These are phyloP conservation scores for Ornithoptera priamus DNA, from an alignment of 2,888 invertebrate species.

Conservation along the genomic window DNA sequence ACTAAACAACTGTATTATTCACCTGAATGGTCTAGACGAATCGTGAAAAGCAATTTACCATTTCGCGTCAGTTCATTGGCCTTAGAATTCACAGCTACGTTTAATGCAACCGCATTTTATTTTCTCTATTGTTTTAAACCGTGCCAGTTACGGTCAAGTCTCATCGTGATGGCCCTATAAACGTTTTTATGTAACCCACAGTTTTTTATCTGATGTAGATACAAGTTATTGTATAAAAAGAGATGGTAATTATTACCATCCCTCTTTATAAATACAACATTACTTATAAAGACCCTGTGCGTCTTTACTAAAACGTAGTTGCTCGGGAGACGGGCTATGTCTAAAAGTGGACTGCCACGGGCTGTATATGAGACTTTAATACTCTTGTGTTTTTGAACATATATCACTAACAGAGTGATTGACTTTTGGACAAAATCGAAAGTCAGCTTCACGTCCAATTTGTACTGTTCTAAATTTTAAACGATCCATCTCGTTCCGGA, in stretches of 20 bases:
- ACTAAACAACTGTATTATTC: background rate
- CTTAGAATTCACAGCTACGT: slow-evolving; percentile 14
- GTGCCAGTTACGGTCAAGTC: background rate
- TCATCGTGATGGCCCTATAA: background rate
- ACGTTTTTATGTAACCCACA: background rate
- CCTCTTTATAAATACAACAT: background rate
- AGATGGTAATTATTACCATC: background rate
- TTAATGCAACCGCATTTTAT: background rate
- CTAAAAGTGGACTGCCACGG: too few relatives aligned
- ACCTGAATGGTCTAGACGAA: slow-evolving; percentile 9
- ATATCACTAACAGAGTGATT: background rate
- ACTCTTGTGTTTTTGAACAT: background rate
- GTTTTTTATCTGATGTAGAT: background rate
- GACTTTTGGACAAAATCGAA: background rate
- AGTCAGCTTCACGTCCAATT: background rate
- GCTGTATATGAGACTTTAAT: too few relatives aligned
- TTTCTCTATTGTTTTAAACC: slow-evolving; percentile 8
- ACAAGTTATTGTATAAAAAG: background rate
- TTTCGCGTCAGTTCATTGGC: slow-evolving; percentile 15
- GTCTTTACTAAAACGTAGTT: background rate
- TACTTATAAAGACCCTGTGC: background rate
- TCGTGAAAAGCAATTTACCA: slow-evolving; percentile 10
- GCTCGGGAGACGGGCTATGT: too few relatives aligned
- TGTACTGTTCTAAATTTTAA: background rate
- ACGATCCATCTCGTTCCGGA: slow-evolving; percentile 21